Conservation (phyloP, 2,888 invertebrate genomes). For the Hesperia comma region DNA sequence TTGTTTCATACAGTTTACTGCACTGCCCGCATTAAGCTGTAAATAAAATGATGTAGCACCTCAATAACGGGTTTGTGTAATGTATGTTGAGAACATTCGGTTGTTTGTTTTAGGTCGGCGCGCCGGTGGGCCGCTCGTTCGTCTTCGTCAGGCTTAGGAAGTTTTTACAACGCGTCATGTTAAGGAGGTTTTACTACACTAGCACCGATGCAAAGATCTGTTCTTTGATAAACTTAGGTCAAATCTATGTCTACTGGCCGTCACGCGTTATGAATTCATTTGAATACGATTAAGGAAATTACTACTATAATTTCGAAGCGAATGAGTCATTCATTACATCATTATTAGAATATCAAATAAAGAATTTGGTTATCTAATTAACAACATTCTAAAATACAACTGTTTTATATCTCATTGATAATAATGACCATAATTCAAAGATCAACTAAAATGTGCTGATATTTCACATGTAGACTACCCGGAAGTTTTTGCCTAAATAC, state of each 20-base stretch:
- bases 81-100: slow-evolving; percentile 71
- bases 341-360: too few relatives aligned
- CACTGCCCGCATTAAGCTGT: slow-evolving; percentile 71
- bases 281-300: too few relatives aligned
- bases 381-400: too few relatives aligned
- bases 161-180: slow-evolving; percentile 28
- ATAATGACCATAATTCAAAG: too few relatives aligned
- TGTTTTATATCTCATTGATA: too few relatives aligned
- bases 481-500: slow-evolving; percentile 14
- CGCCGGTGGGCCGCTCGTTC: slow-evolving; percentile 64
- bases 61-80: slow-evolving; percentile 70
- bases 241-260: too few relatives aligned
- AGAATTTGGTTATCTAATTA: too few relatives aligned
- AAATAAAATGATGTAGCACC: slow-evolving; percentile 81
- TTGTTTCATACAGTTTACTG: slow-evolving; percentile 72
- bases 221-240: slow-evolving; percentile 1
- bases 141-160: slow-evolving; percentile 61
- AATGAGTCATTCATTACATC: too few relatives aligned
- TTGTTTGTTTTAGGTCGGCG: slow-evolving; percentile 74
- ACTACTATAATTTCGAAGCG: too few relatives aligned
- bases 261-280: too few relatives aligned
- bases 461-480: too few relatives aligned
- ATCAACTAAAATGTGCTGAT: too few relatives aligned
- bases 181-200: slow-evolving; percentile 1
- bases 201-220: not conserved